Base-by-base conservation (phyloP, 37 sponge, comb jelly and placozoan species). In the Oopsacas minuta region DNA sequence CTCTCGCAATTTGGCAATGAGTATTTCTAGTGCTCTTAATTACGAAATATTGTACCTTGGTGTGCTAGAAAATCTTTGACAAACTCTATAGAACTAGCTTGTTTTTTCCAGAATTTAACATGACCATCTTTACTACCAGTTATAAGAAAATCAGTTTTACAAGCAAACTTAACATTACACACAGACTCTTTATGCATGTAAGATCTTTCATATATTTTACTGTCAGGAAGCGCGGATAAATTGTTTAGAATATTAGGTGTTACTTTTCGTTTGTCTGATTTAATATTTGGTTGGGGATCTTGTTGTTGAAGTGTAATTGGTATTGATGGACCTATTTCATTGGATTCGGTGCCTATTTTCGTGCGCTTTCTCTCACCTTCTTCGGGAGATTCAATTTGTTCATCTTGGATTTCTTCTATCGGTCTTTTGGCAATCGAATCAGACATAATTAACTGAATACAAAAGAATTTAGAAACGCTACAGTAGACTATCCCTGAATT, bases 71-170 rank as follows among this genome's bases (percentile, higher is more conserved):
- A 94, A 53, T 97, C 95, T 82, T 97, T 97, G 34, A 97, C 98
- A 93, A 97, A 97, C 86, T 97, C 98, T 53, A 97, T 90, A 0
- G 89, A 93, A 0, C 84, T 84, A 39, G 90, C 93, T 36, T 88
- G 84, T 83, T 97, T 97, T 90, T 97, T 97, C 98, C 98, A 97
- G 83, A 94, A 97, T 89, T 97, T 97, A 37, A 97, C 92, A 84
- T 97, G 98, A 12, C 98, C 98, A 86, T 97, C 98, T 10, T 38
- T 52, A 82, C 95, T 94, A 8, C 91, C 94, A 22, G 98, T 97
- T 32, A 94, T 85, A 0, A 97, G 8, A 81, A 97, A 97, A 52
- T 97, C 92, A 37, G 89, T 92, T 83, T 90, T 92, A 38, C 22
- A 25, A 39, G 83, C 52, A 53, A 89, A 53, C 23, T 53, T 22